Percentiles rank a stretch among this genome's conserved stretches.
Conservation (phyloP, 2,113 vertebrate genomes). For the Panthera leo region DNA sequence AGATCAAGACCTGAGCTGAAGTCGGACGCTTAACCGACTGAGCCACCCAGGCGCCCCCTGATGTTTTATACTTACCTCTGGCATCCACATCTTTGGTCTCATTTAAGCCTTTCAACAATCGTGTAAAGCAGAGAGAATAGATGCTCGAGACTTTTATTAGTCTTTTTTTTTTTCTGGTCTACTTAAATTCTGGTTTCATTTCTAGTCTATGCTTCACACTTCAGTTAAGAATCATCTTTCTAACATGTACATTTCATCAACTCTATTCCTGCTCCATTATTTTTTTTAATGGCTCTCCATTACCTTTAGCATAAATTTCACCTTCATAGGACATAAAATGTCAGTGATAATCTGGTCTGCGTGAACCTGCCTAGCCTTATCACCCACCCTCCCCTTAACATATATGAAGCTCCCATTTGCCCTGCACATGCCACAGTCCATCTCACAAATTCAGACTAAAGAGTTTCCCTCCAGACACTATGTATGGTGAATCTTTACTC, state of each 20-base stretch:
- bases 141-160: conserved; percentile 4
- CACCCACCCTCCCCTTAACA: neutral
- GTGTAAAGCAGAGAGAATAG: neutral
- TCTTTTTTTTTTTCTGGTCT: neutral
- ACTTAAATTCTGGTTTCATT: neutral
- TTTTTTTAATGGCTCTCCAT: conserved; percentile 10
- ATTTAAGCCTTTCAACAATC: neutral
- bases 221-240: conserved; percentile 20
- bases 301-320: conserved; percentile 27
- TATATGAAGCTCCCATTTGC: neutral
- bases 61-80: neutral
- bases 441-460: neutral
- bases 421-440: neutral
- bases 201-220: neutral
- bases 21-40: accelerated
- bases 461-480: neutral
- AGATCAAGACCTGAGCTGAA: no score
- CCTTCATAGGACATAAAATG: neutral
- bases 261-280: conserved; percentile 27
- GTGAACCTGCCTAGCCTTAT: neutral
- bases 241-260: conserved; percentile 23
- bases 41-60: no score
- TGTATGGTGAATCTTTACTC: neutral
- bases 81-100: neutral
- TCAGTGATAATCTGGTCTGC: neutral